Percentiles rank a stretch among this genome's conserved stretches.
Conservation (phyloP, 2,888 invertebrate genomes). For the Clivina fossor region DNA sequence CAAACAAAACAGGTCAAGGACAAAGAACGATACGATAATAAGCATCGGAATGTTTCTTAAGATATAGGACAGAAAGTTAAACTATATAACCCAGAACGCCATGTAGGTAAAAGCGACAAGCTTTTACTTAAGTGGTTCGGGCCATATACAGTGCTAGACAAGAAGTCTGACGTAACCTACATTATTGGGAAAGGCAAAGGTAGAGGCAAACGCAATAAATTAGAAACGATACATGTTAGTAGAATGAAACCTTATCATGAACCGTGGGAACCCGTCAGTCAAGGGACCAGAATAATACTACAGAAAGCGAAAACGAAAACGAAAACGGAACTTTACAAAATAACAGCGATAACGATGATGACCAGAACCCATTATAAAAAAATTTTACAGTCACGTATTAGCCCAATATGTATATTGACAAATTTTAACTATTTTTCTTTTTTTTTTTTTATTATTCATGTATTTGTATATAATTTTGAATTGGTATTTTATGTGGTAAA, state of each 20-base stretch:
- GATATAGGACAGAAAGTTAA: slow-evolving; percentile 39
- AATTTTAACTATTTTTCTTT: no score
- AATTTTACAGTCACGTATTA: no score
- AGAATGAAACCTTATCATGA: slow-evolving; percentile 37
- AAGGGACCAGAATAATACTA: no score
- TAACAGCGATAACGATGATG: no score
- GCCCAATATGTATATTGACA: no score
- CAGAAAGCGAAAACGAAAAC: no score
- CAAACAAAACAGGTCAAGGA: slow-evolving; percentile 34
- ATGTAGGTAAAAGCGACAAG: slow-evolving; percentile 40
- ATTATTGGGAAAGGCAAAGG: slow-evolving; percentile 29
- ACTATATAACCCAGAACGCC: slow-evolving; percentile 40
- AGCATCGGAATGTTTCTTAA: slow-evolving; percentile 38
- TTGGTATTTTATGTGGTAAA: no score
- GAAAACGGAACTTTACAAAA: no score
- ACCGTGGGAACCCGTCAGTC: slow-evolving; percentile 37
- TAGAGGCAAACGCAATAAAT: slow-evolving; percentile 10
- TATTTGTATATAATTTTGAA: no score
- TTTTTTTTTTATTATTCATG: no score
- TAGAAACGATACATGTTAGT: slow-evolving; percentile 35
- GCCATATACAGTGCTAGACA: slow-evolving; percentile 38
- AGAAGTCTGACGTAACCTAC: slow-evolving; percentile 37
- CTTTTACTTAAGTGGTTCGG: slow-evolving; percentile 40
- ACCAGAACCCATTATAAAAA: no score
- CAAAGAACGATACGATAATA: slow-evolving; percentile 39